These are phyloP conservation scores for Hystrix brachyura DNA, from an alignment of 2,113 vertebrate species.

Conservation along the genomic window DNA sequence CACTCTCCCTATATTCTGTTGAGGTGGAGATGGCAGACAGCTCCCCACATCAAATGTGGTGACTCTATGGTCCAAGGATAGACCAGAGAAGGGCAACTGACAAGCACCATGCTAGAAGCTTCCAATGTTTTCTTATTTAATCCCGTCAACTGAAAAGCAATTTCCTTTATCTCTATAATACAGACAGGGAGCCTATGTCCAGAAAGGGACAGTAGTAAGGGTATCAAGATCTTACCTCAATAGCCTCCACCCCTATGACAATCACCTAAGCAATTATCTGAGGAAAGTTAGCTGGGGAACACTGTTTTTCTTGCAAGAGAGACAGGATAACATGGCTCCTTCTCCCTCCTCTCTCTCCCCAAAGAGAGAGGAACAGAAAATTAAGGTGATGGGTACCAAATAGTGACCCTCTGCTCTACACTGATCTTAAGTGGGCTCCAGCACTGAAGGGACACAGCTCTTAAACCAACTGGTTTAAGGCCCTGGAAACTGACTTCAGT, in stretches of 20 bases:
- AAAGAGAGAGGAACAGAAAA: neutral
- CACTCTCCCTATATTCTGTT: conserved; percentile 9
- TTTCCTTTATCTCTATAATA: neutral
- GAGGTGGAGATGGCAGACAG: neutral
- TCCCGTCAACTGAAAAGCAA: neutral
- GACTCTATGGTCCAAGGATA: neutral
- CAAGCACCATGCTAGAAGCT: neutral
- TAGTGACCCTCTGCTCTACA: neutral
- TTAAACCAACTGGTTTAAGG: neutral
- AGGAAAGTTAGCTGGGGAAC: neutral
- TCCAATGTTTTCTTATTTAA: neutral
- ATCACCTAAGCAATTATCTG: neutral
- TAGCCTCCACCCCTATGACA: neutral
- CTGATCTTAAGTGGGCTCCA: neutral
- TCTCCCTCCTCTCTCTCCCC: neutral
- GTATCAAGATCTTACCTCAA: neutral
- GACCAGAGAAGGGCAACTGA: neutral
- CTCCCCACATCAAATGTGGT: neutral
- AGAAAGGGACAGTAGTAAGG: conserved; percentile 39
- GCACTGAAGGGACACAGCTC: neutral
- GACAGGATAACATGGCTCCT: neutral
- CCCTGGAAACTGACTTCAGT: neutral
- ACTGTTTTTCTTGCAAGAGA: neutral
- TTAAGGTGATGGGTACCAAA: neutral
- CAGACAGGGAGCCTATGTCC: neutral